Evolutionary conservation across 2,888 invertebrate genomes (phyloP).

Genomic region (Empis stercorea): DNA sequence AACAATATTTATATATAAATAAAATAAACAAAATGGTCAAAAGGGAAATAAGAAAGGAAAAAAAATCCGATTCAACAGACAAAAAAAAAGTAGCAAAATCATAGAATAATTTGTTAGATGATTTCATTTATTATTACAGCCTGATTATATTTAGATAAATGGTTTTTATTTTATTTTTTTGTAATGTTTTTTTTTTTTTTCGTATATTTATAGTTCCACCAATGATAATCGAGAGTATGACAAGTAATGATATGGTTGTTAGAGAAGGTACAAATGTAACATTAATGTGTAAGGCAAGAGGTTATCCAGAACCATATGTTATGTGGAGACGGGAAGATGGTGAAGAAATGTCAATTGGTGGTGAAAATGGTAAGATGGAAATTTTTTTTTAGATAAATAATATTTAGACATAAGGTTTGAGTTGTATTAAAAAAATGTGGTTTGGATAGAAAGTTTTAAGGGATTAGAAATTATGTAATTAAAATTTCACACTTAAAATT

Average conservation of each 20-base stretch:
- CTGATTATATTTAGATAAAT: no score
- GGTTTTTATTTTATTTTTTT: not conserved
- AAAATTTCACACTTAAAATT: no score
- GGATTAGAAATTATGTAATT: no score
- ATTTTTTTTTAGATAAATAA: no score
- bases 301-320: conserved; percentile 83
- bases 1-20: no score
- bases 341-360: conserved; percentile 76
- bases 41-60: no score
- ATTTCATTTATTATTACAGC: no score
- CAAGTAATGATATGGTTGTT: conserved; percentile 84
- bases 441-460: not conserved
- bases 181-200: no score
- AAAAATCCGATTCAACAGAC: no score
- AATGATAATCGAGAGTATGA: conserved; percentile 75
- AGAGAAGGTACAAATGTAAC: conserved; percentile 81
- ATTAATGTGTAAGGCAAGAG: conserved; percentile 73
- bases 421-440: not conserved
- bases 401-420: not conserved
- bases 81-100: no score
- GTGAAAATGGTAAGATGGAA: conserved; percentile 72
- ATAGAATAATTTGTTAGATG: no score
- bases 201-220: conserved; percentile 84
- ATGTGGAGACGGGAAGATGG: conserved; percentile 88
- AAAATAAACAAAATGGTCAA: no score